Evolutionary conservation across 2,888 invertebrate genomes (phyloP).

Genomic region (Mimachlamys varia): DNA sequence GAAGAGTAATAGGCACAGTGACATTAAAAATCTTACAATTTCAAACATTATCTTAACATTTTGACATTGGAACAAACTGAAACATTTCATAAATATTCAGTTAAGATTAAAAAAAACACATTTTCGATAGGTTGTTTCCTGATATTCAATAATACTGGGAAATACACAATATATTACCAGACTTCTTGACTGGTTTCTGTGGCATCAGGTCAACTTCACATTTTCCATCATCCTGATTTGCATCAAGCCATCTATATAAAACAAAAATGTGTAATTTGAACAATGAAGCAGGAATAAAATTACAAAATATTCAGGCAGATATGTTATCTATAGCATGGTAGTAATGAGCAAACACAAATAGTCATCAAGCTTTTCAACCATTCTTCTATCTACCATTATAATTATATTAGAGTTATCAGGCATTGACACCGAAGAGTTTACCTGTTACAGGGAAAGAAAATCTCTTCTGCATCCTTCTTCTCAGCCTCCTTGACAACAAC

Average conservation of each 20-base stretch:
- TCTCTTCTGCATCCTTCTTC: constrained; percentile 51
- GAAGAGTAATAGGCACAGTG: background rate
- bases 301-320: background rate
- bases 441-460: constrained; percentile 71
- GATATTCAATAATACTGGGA: too few relatives aligned
- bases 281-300: background rate
- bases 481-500: constrained; percentile 61
- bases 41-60: background rate
- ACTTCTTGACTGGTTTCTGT: constrained; percentile 37
- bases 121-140: too few relatives aligned
- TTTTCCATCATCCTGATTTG: constrained; percentile 62
- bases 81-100: background rate
- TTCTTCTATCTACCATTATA: too few relatives aligned
- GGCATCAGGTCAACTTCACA: constrained; percentile 59
- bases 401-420: too few relatives aligned
- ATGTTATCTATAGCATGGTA: too few relatives aligned
- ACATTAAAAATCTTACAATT: background rate
- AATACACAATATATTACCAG: constrained; percentile 18
- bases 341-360: too few relatives aligned
- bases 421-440: constrained; percentile 36
- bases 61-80: background rate
- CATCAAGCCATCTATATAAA: constrained; percentile 61
- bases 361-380: too few relatives aligned
- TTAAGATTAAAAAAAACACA: background rate
- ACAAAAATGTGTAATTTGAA: background rate